phyloP scores from a whole-genome alignment of 2,888 invertebrate species.

The Mallateleia sp. region DNA sequence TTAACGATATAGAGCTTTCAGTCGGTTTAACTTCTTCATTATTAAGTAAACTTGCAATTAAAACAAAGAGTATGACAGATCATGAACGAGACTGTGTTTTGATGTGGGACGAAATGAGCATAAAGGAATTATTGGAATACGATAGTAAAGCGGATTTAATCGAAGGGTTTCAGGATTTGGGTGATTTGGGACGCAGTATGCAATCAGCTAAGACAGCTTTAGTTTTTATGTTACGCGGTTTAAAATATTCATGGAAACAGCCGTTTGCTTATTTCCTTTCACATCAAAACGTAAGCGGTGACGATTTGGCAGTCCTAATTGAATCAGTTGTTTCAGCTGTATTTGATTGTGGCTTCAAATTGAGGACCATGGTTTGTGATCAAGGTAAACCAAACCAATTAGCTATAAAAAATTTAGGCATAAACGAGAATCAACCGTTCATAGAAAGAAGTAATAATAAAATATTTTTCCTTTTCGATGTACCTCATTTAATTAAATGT shows the following conservation, averaged over 20 bases:
- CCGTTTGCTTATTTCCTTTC: constrained; percentile 79
- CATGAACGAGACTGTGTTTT: constrained; percentile 78
- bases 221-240: constrained; percentile 81
- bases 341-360: constrained; percentile 75
- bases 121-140: no score
- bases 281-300: constrained; percentile 51
- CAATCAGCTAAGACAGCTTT: constrained; percentile 78
- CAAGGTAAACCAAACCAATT: constrained; percentile 74
- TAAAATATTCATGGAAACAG: no score
- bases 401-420: constrained; percentile 71
- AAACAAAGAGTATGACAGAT: constrained; percentile 80
- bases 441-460: constrained; percentile 59
- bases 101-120: no score
- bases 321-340: no score
- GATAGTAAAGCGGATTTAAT: constrained; percentile 75
- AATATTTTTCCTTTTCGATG: constrained; percentile 78
- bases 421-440: constrained; percentile 70
- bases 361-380: constrained; percentile 79
- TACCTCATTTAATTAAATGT: constrained; percentile 39
- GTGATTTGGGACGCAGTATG: constrained; percentile 66
- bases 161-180: constrained; percentile 80
- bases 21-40: constrained; percentile 78
- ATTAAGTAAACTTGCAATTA: constrained; percentile 81
- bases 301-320: constrained; percentile 55
- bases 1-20: constrained; percentile 78